phyloP scores from a whole-genome alignment of 2,797 vertebrate species.

The Lepidocolaptes lacrymiger region DNA sequence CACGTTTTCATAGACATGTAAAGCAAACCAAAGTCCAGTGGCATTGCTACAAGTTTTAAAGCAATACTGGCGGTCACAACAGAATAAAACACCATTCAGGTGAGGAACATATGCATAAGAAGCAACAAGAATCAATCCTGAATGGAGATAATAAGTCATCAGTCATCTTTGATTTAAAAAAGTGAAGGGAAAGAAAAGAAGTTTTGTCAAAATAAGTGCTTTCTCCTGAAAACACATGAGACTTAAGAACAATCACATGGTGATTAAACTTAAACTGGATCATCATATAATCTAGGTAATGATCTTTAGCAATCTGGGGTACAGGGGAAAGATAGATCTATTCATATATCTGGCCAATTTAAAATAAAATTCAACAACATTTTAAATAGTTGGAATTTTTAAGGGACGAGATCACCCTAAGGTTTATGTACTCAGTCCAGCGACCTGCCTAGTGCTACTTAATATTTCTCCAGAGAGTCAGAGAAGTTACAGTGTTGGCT shows the following conservation, averaged over 20 bases:
- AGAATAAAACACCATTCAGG: not conserved
- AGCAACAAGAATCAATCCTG: not conserved
- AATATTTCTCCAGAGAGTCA: not conserved
- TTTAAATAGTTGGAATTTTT: not conserved
- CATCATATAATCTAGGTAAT: not conserved
- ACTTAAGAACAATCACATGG: not conserved
- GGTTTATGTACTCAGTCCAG: fast-evolving
- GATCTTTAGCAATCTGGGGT: not conserved
- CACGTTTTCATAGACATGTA: not conserved
- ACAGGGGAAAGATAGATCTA: not conserved
- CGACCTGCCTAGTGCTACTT: not conserved
- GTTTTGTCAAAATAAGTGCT: not conserved
- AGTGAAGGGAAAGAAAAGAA: not conserved
- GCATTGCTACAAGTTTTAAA: not conserved
- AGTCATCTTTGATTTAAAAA: not conserved
- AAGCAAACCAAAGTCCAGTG: not conserved
- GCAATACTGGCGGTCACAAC: not conserved
- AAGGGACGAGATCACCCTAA: not conserved
- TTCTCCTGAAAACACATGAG: not conserved
- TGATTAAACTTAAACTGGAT: not conserved
- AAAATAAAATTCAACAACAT: not conserved
- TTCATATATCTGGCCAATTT: not conserved
- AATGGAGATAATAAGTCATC: not conserved
- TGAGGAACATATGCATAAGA: not conserved
- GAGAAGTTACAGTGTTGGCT: not conserved